Conservation (phyloP, 64 coral and sea anemone genomes). For the Hydrozoanthus tunicans region DNA sequence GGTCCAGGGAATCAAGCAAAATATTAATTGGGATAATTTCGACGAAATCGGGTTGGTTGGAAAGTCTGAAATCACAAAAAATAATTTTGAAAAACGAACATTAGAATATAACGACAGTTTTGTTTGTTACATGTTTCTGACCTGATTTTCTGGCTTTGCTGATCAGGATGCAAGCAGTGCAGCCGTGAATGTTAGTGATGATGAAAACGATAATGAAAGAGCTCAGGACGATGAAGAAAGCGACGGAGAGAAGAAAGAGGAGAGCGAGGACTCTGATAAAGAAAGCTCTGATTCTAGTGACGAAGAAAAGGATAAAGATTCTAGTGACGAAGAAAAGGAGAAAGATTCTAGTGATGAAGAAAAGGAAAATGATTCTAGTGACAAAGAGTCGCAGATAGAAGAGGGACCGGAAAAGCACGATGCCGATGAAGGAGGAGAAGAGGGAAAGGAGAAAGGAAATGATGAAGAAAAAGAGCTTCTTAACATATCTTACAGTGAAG, state of each 20-base stretch:
- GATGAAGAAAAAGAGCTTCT: conserved; percentile 40
- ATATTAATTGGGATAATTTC: no score
- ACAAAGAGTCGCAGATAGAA: background rate
- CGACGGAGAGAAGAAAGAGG: background rate
- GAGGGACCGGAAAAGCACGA: background rate
- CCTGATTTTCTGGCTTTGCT: no score
- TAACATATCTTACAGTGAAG: background rate
- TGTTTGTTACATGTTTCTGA: no score
- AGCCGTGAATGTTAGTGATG: background rate
- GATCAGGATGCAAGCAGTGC: no score
- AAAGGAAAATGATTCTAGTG: background rate
- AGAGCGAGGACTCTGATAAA: background rate
- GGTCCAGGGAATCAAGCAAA: no score
- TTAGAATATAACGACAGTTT: no score
- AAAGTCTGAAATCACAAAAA: no score
- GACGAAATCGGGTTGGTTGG: no score
- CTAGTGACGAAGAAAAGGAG: background rate
- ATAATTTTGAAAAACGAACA: no score
- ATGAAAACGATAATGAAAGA: background rate
- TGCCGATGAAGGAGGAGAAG: background rate
- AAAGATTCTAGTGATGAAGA: conserved; percentile 17
- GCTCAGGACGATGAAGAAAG: background rate
- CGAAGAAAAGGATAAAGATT: background rate
- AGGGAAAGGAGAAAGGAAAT: background rate
- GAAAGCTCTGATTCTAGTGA: background rate